Conservation (phyloP, 1,140 invertebrate genomes). For the Diabrotica undecimpunctata region DNA sequence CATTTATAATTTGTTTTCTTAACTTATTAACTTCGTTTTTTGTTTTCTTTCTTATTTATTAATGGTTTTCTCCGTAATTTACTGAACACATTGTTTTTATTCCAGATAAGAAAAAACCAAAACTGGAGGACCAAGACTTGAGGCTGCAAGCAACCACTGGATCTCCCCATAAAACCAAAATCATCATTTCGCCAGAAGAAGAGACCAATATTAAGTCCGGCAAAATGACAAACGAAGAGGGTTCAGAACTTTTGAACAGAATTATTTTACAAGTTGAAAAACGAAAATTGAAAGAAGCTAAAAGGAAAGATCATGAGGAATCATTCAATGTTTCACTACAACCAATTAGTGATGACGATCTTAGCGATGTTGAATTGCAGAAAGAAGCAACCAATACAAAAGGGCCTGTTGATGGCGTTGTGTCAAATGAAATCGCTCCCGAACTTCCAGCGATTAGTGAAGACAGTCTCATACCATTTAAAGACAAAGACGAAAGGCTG, state of each 20-base stretch:
- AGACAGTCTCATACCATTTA: slow-evolving; percentile 23
- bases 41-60: no score
- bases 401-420: neutral
- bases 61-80: no score
- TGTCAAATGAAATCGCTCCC: neutral
- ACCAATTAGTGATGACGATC: slow-evolving; percentile 50
- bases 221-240: slow-evolving; percentile 71
- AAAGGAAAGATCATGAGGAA: slow-evolving; percentile 59
- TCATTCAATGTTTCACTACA: slow-evolving; percentile 36
- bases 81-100: neutral
- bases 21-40: no score
- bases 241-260: slow-evolving; percentile 75
- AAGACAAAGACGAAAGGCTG: slow-evolving; percentile 36
- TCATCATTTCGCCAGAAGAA: slow-evolving; percentile 79
- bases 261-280: slow-evolving; percentile 74
- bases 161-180: slow-evolving; percentile 52
- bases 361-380: slow-evolving; percentile 27
- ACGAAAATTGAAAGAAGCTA: slow-evolving; percentile 71
- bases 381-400: slow-evolving; percentile 21
- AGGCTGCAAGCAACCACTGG: slow-evolving; percentile 24
- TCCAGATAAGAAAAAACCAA: slow-evolving; percentile 27
- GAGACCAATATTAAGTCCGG: slow-evolving; percentile 62
- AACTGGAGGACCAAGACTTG: slow-evolving; percentile 52
- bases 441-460: neutral
- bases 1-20: neutral